phyloP scores from a whole-genome alignment of 2,797 vertebrate genomes.

The Kryptopterus vitreolus region DNA sequence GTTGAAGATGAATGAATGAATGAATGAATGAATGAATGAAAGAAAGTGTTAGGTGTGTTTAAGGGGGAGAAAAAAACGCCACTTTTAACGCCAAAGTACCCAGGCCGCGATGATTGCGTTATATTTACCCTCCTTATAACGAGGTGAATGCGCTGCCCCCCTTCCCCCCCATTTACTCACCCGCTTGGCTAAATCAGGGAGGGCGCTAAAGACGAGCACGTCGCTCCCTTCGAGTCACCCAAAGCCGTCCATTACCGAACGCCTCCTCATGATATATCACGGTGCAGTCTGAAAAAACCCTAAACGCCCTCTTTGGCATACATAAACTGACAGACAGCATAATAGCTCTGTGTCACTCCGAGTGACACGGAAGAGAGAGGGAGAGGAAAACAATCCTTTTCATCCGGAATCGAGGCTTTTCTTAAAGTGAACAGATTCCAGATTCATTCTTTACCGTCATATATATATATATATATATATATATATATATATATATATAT shows the following conservation, averaged over 20 bases:
- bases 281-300: neutral
- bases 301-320: slow-evolving; percentile 1
- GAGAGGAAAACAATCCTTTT: neutral
- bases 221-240: neutral
- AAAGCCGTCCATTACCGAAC: neutral
- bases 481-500: no score
- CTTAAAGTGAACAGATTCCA: neutral
- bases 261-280: neutral
- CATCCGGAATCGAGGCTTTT: neutral
- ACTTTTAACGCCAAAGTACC: slow-evolving; percentile 32
- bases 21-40: no score
- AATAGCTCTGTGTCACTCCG: slow-evolving; percentile 9
- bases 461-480: no score
- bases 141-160: neutral
- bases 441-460: neutral
- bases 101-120: slow-evolving; percentile 2
- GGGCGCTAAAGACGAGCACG: neutral
- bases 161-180: no score
- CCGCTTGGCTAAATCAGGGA: neutral
- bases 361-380: neutral
- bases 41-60: no score
- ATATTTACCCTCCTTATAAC: neutral
- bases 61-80: no score
- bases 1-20: no score
- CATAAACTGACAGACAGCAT: slow-evolving; percentile 13